These are phyloP conservation scores for Laothoe populi DNA, from an alignment of 2,888 invertebrate species.

Conservation along the genomic window DNA sequence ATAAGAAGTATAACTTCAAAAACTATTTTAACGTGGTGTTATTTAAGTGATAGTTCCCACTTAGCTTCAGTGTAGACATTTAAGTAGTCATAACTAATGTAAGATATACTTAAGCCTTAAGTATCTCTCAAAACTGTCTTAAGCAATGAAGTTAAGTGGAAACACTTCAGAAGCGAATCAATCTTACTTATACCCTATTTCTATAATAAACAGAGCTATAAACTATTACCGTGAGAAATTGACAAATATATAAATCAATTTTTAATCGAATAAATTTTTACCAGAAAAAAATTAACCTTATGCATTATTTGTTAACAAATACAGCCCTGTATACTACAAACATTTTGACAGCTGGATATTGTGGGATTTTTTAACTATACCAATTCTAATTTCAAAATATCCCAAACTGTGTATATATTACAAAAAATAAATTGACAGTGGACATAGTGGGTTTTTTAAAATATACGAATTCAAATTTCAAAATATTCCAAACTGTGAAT, in stretches of 20 bases:
- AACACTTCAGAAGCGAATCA: background rate
- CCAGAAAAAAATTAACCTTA: too few relatives aligned
- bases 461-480: slow-evolving; percentile 1
- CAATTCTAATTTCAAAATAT: too few relatives aligned
- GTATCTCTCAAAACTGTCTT: too few relatives aligned
- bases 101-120: too few relatives aligned
- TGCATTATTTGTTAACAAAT: too few relatives aligned
- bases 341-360: too few relatives aligned
- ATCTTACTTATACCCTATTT: background rate
- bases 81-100: background rate
- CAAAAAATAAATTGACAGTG: background rate
- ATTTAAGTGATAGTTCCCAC: background rate
- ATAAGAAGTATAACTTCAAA: too few relatives aligned
- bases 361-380: too few relatives aligned
- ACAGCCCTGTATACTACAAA: background rate
- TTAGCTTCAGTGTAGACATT: background rate
- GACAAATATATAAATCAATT: too few relatives aligned
- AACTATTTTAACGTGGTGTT: slow-evolving; percentile 3
- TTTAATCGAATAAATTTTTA: too few relatives aligned
- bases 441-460: background rate
- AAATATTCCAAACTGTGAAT: background rate
- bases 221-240: background rate
- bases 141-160: slow-evolving; percentile 5
- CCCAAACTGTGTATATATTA: background rate
- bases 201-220: background rate